Evolutionary conservation across 1,140 invertebrate species (phyloP), one percentile per base, ranked within the genome.

Genomic region (Melanaphis sacchari): DNA sequence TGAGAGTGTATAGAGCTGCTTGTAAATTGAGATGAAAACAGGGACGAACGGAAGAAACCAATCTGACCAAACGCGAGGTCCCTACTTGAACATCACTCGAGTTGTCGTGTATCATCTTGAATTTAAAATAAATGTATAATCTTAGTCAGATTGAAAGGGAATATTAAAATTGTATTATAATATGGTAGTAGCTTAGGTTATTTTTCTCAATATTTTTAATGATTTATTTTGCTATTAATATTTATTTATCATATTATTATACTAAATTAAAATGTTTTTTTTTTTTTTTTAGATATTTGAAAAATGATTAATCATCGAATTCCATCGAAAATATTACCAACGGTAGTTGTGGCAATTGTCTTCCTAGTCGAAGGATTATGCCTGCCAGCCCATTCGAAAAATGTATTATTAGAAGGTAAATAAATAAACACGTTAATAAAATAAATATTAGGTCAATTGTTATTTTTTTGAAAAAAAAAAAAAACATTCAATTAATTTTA

Each of bases 31-130:
- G 90, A 92, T 92, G 82, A 92, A 82, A 92, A 1, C 59, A 66
- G 31, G 90, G 43, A 92, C 40, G 43, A 43, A 92, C 90, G 90
- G 90, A 92, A 92, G 90, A 92, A 92, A 92, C 90, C 90, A 92
- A 92, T 92, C 90, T 92, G 90, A 49, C 43, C n/a, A 41, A n/a
- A 66, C 46, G 66, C 41, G 43, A 81, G 66, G 90, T 40, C 40
- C 26, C 87, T 38, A 82, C 90, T 92, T 92, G 66, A 92, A 92
- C 40, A 18, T 31, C 31, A 36, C 21, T 54, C 90, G 9, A 92
- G 66, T 92, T 66, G 76, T 24, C 66, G 41, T 43, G n/a, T 43
- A n/a, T 66, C 40, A 31, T 88, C 46, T 38, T 9, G 46, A 52
- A 18, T 38, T 36, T 6, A 49, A 89, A 40, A 85, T 85, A 43